Evolutionary conservation across 2,888 invertebrate species (phyloP).

Genomic region (Buathra laborator): DNA sequence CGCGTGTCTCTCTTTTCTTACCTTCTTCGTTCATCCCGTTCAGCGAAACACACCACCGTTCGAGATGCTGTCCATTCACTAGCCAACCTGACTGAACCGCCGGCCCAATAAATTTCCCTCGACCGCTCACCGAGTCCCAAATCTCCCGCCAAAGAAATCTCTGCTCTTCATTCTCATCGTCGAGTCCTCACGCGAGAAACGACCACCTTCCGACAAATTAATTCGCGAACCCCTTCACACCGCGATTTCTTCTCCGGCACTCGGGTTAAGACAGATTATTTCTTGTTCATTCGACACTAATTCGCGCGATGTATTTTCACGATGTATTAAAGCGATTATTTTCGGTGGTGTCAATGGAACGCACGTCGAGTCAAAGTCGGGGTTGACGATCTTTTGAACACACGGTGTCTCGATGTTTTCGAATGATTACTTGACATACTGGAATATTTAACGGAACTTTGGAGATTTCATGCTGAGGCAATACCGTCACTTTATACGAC

Average conservation of each 20-base stretch:
- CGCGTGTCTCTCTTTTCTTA: constrained; percentile 55
- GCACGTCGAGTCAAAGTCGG: background rate
- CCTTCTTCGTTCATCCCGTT: constrained; percentile 38
- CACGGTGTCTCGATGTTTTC: no score
- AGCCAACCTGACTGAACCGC: constrained; percentile 62
- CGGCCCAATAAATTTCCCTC: constrained; percentile 74
- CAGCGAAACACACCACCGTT: background rate
- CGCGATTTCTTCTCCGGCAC: constrained; percentile 15
- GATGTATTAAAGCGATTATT: constrained; percentile 6
- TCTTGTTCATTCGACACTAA: constrained; percentile 30
- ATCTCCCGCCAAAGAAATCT: constrained; percentile 62
- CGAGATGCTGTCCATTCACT: constrained; percentile 57
- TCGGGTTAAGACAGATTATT: constrained; percentile 13
- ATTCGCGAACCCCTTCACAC: constrained; percentile 50
- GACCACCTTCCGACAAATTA: constrained; percentile 61
- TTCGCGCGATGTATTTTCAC: constrained; percentile 22
- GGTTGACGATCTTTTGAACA: background rate
- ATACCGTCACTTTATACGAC: no score
- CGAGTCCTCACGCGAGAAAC: constrained; percentile 48
- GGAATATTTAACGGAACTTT: no score
- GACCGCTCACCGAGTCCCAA: constrained; percentile 61
- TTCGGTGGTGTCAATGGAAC: background rate
- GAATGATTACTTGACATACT: no score
- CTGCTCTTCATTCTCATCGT: constrained; percentile 41
- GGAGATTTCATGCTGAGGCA: no score